Conservation (phyloP, 2,113 vertebrate genomes). For the Pelecanus crispus region DNA sequence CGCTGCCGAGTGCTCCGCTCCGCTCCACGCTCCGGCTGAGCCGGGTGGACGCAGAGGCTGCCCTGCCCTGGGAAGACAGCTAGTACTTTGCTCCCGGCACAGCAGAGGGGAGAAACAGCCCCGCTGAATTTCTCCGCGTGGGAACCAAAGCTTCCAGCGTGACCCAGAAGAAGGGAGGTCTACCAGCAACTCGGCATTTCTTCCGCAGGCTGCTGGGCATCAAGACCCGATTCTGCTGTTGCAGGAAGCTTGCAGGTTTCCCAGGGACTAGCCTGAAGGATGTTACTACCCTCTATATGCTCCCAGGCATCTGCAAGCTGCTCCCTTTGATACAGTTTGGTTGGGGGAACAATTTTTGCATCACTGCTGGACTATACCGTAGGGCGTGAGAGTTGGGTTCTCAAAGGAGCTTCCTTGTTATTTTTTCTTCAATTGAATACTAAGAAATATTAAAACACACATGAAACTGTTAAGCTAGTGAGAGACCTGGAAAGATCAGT, state of each 20-base stretch:
- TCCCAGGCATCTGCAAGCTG: not conserved
- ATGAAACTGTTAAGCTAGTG: not conserved
- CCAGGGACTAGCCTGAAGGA: not conserved
- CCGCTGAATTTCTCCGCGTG: not conserved
- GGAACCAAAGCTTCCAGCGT: not conserved
- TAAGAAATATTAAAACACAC: not conserved
- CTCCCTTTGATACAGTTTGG: not conserved
- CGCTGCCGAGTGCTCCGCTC: not conserved
- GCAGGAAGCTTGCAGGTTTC: not conserved
- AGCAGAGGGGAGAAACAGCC: not conserved
- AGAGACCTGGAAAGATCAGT: not conserved
- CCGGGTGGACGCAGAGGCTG: rapidly evolving
- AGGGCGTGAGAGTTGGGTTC: not conserved
- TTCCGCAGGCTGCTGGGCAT: not conserved
- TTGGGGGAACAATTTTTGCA: not conserved
- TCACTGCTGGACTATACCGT: not conserved
- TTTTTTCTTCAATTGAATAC: not conserved
- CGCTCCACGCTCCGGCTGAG: not conserved
- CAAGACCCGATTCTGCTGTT: no score
- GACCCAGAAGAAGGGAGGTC: not conserved
- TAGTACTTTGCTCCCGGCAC: not conserved
- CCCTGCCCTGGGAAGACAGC: not conserved
- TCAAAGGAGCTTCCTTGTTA: not conserved
- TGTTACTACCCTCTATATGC: rapidly evolving
- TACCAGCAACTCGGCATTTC: not conserved